Conservation (phyloP, 2,888 invertebrate species). For the Heliconius erato region DNA sequence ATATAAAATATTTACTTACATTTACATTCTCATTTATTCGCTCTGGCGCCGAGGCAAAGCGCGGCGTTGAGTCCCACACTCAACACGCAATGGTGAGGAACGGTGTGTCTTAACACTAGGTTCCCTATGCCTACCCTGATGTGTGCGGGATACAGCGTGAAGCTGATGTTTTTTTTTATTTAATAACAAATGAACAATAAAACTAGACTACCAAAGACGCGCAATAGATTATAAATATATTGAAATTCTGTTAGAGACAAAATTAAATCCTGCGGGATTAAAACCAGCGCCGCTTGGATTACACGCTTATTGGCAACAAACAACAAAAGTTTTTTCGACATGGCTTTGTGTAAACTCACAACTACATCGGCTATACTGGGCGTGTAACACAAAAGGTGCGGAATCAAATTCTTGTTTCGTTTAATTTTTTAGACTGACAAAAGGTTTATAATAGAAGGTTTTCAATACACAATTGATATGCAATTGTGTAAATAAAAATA, state of each 20-base stretch:
- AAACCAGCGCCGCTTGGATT: not conserved
- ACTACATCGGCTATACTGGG: not conserved
- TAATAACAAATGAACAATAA: too few relatives aligned
- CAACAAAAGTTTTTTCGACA: conserved; percentile 6
- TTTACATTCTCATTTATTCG: too few relatives aligned
- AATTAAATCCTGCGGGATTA: not conserved
- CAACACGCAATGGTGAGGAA: too few relatives aligned
- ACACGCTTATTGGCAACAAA: conserved; percentile 1
- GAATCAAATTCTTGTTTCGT: not conserved
- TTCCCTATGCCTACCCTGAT: too few relatives aligned
- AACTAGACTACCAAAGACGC: not conserved
- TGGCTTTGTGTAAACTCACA: not conserved
- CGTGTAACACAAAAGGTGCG: not conserved
- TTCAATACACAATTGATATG: not conserved
- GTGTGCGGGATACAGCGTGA: too few relatives aligned
- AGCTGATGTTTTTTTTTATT: too few relatives aligned
- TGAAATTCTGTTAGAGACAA: not conserved
- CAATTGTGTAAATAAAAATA: not conserved
- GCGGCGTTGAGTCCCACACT: too few relatives aligned
- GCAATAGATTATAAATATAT: not conserved
- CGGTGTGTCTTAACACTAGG: too few relatives aligned
- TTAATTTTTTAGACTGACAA: not conserved
- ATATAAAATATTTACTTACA: too few relatives aligned
- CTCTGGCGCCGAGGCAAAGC: too few relatives aligned
- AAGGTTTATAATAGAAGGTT: not conserved